Evolutionary conservation across 2,113 vertebrate species (phyloP).

Genomic region (Callipepla californica): DNA sequence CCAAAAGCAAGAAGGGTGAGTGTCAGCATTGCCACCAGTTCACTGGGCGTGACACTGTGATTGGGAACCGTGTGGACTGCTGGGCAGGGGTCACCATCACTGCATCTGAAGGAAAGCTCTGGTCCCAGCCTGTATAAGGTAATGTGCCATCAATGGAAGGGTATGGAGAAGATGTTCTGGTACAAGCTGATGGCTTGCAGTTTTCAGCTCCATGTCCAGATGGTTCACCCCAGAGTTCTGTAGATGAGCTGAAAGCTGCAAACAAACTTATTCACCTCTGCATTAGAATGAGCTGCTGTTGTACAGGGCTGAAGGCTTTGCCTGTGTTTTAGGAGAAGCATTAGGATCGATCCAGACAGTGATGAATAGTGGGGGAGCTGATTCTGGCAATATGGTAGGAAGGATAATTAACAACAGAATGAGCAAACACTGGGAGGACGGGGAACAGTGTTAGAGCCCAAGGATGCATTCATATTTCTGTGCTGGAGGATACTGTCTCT

Average conservation of each 20-base stretch:
- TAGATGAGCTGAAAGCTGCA: conserved; percentile 18
- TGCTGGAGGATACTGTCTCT: not conserved
- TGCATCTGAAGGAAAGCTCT: not conserved
- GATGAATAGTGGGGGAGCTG: not conserved
- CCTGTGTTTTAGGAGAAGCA: not conserved
- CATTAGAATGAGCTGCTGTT: conserved; percentile 27
- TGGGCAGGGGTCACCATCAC: not conserved
- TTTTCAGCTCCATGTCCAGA: not conserved
- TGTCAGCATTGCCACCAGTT: conserved; percentile 25
- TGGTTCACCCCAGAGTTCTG: not conserved
- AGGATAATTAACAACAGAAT: conserved; percentile 37
- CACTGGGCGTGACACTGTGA: not conserved
- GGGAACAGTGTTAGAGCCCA: not conserved
- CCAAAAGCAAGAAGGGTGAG: conserved; percentile 29
- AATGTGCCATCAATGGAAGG: not conserved
- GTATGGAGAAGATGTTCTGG: not conserved
- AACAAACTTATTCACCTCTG: not conserved
- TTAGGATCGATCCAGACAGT: not conserved
- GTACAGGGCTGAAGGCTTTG: not conserved
- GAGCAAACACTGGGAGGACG: not conserved
- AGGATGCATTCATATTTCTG: not conserved
- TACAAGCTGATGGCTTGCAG: not conserved
- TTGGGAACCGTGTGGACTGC: not conserved
- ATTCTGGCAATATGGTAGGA: conserved; percentile 20
- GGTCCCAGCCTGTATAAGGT: not conserved